Percentiles rank a stretch among this genome's conserved stretches.
Conservation (phyloP, 1,140 invertebrate genomes). For the Callitettix versicolor region DNA sequence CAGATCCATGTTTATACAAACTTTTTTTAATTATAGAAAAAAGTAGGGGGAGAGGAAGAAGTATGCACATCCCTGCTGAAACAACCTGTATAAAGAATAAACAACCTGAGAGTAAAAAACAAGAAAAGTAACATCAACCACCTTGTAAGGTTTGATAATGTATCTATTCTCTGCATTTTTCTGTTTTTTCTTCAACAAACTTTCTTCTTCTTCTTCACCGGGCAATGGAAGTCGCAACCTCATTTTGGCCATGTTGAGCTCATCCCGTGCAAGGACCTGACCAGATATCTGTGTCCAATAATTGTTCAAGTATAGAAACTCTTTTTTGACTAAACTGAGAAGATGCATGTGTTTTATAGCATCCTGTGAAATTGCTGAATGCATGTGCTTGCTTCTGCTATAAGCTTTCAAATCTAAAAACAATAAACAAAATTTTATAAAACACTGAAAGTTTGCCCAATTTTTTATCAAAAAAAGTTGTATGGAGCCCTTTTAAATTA, state of each 20-base stretch:
- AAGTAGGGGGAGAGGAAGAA: no score
- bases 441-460: not conserved
- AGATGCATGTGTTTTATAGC: slow-evolving; percentile 44
- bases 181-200: slow-evolving; percentile 9
- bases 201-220: slow-evolving; percentile 29
- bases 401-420: no score
- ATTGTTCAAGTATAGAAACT: slow-evolving; percentile 50
- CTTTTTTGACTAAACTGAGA: slow-evolving; percentile 50
- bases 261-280: slow-evolving; percentile 44
- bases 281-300: slow-evolving; percentile 49
- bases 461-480: not conserved
- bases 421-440: no score
- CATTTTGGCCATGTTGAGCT: slow-evolving; percentile 62
- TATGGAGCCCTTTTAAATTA: no score
- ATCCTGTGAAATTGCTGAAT: slow-evolving; percentile 30
- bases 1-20: no score
- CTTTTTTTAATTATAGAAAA: no score
- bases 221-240: slow-evolving; percentile 43
- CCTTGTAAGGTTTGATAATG: slow-evolving; percentile 39
- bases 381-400: slow-evolving; percentile 3
- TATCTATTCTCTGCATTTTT: slow-evolving; percentile 33
- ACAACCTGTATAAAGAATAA: no score
- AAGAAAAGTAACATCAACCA: no score
- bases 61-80: no score
- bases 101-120: no score